These are phyloP conservation scores for Drosophila novamexicana DNA, from an alignment of 1,140 invertebrate genomes.

Conservation along the genomic window DNA sequence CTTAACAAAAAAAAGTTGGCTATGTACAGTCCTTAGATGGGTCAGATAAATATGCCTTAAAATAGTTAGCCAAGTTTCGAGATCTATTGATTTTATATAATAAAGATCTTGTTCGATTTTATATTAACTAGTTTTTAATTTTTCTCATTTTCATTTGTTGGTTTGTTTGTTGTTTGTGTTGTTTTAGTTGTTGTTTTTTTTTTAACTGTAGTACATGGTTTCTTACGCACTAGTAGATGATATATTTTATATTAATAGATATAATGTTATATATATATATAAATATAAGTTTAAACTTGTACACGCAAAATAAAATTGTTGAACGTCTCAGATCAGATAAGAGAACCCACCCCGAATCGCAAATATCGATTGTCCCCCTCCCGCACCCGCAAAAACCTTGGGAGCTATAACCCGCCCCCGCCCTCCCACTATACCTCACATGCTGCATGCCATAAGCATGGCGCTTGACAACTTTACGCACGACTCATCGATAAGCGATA, in stretches of 20 bases:
- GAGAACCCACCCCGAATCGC: slow-evolving; percentile 19
- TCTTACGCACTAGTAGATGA: slow-evolving; percentile 73
- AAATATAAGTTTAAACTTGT: slow-evolving; percentile 78
- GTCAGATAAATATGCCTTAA: too few relatives aligned
- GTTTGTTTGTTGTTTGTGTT: slow-evolving; percentile 55
- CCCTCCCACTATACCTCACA: background rate
- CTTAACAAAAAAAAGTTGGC: too few relatives aligned
- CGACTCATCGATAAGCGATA: slow-evolving; percentile 5
- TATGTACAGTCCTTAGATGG: too few relatives aligned
- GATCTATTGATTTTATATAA: background rate
- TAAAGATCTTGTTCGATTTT: slow-evolving; percentile 35
- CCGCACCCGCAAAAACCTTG: slow-evolving; percentile 22
- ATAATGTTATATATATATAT: slow-evolving; percentile 55
- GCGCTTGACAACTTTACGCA: slow-evolving; percentile 7
- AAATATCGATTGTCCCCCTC: slow-evolving; percentile 2
- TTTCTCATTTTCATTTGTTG: slow-evolving; percentile 75
- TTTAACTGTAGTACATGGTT: slow-evolving; percentile 76
- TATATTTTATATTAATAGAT: slow-evolving; percentile 68
- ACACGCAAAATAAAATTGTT: slow-evolving; percentile 74
- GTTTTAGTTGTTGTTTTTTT: slow-evolving; percentile 51
- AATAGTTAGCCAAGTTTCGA: too few relatives aligned
- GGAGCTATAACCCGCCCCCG: background rate
- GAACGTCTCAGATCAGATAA: slow-evolving; percentile 54
- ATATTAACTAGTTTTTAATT: slow-evolving; percentile 81
- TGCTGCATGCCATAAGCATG: background rate